Percentiles rank a stretch among this genome's conserved stretches.
phyloP scores from a whole-genome alignment of 2,888 invertebrate species.

The Stenotaenia linearis region DNA sequence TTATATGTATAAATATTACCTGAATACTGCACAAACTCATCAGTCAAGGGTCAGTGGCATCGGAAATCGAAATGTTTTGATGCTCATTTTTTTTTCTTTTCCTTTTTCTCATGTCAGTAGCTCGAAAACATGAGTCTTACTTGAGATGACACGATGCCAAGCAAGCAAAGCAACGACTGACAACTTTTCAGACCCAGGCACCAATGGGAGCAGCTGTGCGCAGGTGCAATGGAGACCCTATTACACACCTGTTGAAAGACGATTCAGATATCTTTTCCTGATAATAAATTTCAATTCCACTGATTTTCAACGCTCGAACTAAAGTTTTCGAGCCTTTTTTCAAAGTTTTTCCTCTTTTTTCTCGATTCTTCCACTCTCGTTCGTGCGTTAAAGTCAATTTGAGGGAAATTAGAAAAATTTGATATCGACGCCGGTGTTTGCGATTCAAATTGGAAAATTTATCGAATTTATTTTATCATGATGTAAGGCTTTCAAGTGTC shows the following conservation, averaged over 20 bases:
- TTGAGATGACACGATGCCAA: background rate
- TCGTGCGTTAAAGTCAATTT: background rate
- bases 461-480: background rate
- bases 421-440: background rate
- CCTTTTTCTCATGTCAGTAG: background rate
- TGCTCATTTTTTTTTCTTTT: background rate
- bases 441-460: background rate
- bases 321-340: background rate
- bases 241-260: slow-evolving; percentile 9
- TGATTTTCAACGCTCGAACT: background rate
- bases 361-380: no score
- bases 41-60: background rate
- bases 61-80: background rate
- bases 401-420: background rate
- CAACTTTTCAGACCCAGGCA: background rate
- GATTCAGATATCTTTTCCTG: background rate
- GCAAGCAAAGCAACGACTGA: background rate
- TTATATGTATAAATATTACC: no score
- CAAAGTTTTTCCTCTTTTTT: background rate
- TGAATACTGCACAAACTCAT: background rate
- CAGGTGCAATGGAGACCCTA: background rate
- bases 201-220: background rate
- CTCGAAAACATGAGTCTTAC: background rate
- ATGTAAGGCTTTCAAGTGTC: background rate
- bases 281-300: background rate